Conservation (phyloP, 53 echinoderm and acorn worm species). For the Paelopatides confundens region DNA sequence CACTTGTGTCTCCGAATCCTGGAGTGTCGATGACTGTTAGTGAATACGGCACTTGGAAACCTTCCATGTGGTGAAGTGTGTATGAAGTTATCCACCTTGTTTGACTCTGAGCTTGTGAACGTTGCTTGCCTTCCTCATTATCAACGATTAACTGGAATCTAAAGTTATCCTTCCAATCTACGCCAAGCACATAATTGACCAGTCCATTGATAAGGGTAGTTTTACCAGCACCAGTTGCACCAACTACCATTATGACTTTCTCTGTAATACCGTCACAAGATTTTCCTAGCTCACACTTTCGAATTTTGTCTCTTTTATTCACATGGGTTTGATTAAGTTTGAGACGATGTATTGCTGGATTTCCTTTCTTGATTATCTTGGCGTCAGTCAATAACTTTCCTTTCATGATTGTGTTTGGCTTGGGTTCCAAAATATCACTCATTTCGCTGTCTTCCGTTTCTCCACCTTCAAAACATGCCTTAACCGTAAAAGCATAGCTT, state of each 20-base stretch:
- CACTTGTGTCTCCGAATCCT: slow-evolving; percentile 74
- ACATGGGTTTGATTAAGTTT: not conserved
- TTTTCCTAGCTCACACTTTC: slow-evolving; percentile 30
- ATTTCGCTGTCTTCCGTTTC: slow-evolving; percentile 20
- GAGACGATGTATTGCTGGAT: slow-evolving; percentile 26
- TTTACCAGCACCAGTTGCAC: slow-evolving; percentile 74
- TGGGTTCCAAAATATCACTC: not conserved
- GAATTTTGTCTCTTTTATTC: not conserved
- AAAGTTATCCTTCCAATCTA: slow-evolving; percentile 68
- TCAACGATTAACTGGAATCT: slow-evolving; percentile 63
- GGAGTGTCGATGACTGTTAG: slow-evolving; percentile 12
- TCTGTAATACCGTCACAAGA: not conserved
- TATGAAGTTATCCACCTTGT: slow-evolving; percentile 61
- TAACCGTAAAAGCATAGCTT: not conserved
- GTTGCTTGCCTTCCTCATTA: slow-evolving; percentile 13
- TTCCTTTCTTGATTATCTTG: slow-evolving; percentile 16
- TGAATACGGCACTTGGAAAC: not conserved
- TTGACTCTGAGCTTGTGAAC: slow-evolving; percentile 63
- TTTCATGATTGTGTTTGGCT: slow-evolving; percentile 8
- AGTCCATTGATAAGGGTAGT: slow-evolving; percentile 70
- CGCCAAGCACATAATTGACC: slow-evolving; percentile 66
- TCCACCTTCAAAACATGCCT: not conserved
- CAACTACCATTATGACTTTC: slow-evolving; percentile 72
- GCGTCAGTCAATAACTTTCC: not conserved
- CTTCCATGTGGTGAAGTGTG: slow-evolving; percentile 50